Evolutionary conservation across 2,113 vertebrate genomes (phyloP).

Genomic region (Petrocephalus zakoni): DNA sequence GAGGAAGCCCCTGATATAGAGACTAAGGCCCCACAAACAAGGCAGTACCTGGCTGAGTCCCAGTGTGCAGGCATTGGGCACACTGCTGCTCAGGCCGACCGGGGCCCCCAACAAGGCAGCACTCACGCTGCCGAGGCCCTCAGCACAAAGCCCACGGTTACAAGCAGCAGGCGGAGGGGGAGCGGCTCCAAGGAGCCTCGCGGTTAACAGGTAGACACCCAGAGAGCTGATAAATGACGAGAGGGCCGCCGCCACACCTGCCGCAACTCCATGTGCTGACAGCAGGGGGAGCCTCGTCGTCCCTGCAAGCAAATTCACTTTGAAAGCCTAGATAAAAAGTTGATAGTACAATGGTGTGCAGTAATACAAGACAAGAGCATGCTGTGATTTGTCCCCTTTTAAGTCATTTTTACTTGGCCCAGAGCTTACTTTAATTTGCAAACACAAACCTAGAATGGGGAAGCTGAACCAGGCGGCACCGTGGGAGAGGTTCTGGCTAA

Average conservation of each 20-base stretch:
- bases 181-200: slow-evolving; percentile 34
- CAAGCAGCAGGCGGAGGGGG: slow-evolving; percentile 50
- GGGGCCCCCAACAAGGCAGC: slow-evolving; percentile 65
- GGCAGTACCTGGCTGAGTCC: slow-evolving; percentile 68
- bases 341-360: neutral
- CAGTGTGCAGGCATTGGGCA: slow-evolving; percentile 59
- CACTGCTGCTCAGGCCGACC: slow-evolving; percentile 61
- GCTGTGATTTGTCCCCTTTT: neutral
- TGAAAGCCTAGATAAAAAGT: neutral
- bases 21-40: neutral
- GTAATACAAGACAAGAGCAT: neutral
- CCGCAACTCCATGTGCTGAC: slow-evolving; percentile 52
- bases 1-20: neutral
- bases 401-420: neutral
- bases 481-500: neutral
- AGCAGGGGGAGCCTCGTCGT: slow-evolving; percentile 61
- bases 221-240: slow-evolving; percentile 63
- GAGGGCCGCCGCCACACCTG: slow-evolving; percentile 66
- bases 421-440: neutral
- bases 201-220: slow-evolving; percentile 66
- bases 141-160: slow-evolving; percentile 66
- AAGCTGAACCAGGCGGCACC: slow-evolving; percentile 61
- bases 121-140: slow-evolving; percentile 68
- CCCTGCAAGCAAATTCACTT: slow-evolving; percentile 43
- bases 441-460: slow-evolving; percentile 60